These are phyloP conservation scores for Fratercula arctica DNA, from an alignment of 2,797 vertebrate genomes.

Conservation along the genomic window DNA sequence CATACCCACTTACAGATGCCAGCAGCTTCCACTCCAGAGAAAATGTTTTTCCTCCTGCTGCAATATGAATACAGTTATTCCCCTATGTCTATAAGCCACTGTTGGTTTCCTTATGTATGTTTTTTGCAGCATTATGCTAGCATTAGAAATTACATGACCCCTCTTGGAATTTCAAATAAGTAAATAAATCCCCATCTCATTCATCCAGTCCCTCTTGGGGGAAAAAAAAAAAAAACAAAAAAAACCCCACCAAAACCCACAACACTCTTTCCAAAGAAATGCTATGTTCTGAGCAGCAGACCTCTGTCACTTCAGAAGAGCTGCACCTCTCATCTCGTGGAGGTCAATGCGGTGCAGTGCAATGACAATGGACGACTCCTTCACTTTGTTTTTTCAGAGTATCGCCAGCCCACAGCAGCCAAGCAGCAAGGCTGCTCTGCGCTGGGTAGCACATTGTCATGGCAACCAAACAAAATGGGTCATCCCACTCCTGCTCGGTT, in stretches of 20 bases:
- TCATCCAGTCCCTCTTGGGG: not conserved
- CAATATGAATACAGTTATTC: not conserved
- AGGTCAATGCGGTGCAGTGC: not conserved
- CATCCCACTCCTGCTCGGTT: not conserved
- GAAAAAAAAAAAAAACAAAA: not conserved
- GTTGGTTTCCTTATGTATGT: not conserved
- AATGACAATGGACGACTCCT: not conserved
- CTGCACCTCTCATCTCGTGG: not conserved
- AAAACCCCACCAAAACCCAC: too few species aligned
- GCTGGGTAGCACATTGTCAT: constrained; percentile 33
- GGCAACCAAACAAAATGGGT: constrained; percentile 65
- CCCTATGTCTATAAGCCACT: not conserved
- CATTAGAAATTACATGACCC: not conserved
- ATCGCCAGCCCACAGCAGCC: not conserved
- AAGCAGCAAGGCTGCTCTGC: not conserved
- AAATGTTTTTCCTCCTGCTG: not conserved
- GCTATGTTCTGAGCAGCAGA: not conserved
- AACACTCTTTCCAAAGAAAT: not conserved
- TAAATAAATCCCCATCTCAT: not conserved
- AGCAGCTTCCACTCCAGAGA: not conserved
- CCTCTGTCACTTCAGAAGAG: not conserved
- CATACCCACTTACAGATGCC: not conserved
- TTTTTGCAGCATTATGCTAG: not conserved
- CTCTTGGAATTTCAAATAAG: not conserved
- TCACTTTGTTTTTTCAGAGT: not conserved